Conservation (phyloP, 1,140 invertebrate species). For the Cryptotermes secundus region DNA sequence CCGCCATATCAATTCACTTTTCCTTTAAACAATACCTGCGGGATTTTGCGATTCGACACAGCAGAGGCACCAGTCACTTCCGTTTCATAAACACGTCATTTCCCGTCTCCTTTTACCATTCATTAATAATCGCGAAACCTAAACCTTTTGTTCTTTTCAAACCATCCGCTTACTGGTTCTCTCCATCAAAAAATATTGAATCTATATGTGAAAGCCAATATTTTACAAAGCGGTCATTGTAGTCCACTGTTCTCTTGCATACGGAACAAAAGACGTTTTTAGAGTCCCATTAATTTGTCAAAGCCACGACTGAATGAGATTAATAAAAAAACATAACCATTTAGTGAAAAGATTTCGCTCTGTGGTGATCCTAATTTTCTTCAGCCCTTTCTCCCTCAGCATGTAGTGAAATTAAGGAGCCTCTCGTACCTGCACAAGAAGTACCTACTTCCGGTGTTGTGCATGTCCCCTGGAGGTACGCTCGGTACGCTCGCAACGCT, state of each 20-base stretch:
- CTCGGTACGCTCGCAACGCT: too few species aligned
- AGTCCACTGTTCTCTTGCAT: neutral
- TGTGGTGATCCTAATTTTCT: neutral
- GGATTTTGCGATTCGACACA: neutral
- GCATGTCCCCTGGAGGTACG: neutral
- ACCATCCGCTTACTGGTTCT: neutral
- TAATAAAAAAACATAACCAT: neutral
- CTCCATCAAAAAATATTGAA: neutral
- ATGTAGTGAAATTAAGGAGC: neutral
- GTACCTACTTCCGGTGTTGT: neutral
- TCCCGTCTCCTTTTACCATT: neutral
- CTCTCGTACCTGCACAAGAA: neutral
- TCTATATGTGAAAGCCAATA: constrained; percentile 11
- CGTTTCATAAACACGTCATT: neutral
- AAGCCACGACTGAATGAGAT: neutral
- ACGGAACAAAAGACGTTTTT: neutral
- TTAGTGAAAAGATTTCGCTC: neutral
- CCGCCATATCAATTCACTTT: too few species aligned
- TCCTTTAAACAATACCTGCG: too few species aligned
- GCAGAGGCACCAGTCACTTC: neutral
- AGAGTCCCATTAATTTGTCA: neutral
- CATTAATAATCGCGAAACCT: too few species aligned
- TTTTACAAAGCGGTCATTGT: neutral
- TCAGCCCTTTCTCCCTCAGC: neutral
- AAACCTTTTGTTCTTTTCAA: neutral